Percentiles rank a stretch among this genome's conserved stretches.
Conservation (phyloP, 1,140 invertebrate species). For the Drosophila paulistorum region DNA sequence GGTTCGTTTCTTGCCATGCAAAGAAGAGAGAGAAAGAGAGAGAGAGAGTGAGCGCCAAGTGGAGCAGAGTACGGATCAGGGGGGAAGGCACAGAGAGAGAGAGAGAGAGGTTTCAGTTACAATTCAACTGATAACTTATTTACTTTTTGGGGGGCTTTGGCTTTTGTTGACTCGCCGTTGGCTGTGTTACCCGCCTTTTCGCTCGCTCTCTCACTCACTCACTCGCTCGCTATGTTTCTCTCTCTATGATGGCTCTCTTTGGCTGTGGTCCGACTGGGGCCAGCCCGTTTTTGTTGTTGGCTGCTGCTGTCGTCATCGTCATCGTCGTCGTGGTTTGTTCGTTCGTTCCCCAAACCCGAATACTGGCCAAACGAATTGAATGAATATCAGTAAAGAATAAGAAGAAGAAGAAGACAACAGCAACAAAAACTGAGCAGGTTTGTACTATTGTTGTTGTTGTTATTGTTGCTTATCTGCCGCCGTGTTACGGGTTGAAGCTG, state of each 20-base stretch:
- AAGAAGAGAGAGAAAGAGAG: background rate
- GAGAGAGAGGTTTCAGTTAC: constrained; percentile 65
- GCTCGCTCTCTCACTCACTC: background rate
- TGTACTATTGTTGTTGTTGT: constrained; percentile 20
- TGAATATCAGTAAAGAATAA: constrained; percentile 56
- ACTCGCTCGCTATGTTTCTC: background rate
- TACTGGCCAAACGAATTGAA: constrained; percentile 63
- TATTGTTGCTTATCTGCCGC: constrained; percentile 59
- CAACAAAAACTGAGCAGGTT: constrained; percentile 53
- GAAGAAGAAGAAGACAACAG: constrained; percentile 11
- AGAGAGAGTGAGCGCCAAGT: background rate
- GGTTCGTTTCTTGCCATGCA: background rate
- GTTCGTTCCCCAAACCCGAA: constrained; percentile 27
- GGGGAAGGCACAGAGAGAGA: background rate
- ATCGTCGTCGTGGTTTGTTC: background rate
- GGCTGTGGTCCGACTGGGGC: constrained; percentile 34
- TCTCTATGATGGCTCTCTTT: constrained; percentile 2
- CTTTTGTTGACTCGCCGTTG: constrained; percentile 53
- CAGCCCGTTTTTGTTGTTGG: constrained; percentile 33
- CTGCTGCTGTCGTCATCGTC: constrained; percentile 11
- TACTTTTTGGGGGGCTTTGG: constrained; percentile 70
- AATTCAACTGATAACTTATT: constrained; percentile 78
- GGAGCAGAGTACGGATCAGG: background rate
- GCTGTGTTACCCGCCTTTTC: constrained; percentile 30
- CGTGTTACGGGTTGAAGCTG: constrained; percentile 65